These are phyloP conservation scores for Misgurnus anguillicaudatus DNA, from an alignment of 2,113 vertebrate genomes.

Conservation along the genomic window DNA sequence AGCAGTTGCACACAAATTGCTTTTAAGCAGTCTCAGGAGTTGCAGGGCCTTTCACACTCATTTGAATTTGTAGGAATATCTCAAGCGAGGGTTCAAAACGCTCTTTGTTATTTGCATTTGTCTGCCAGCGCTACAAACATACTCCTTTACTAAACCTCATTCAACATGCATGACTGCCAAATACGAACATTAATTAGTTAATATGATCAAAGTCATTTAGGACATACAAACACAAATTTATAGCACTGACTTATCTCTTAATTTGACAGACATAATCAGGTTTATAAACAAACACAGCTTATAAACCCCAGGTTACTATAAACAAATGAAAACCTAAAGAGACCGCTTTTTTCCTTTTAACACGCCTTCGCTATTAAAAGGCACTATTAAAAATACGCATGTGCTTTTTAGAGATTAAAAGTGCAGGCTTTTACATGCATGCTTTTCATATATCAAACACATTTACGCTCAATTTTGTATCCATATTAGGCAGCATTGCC, in stretches of 20 bases:
- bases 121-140: not conserved
- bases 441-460: slow-evolving; percentile 3
- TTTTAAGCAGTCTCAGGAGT: slow-evolving; percentile 6
- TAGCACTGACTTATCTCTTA: not conserved
- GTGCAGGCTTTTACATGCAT: no score
- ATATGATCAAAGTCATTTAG: slow-evolving; percentile 11
- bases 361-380: not conserved
- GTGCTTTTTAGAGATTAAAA: slow-evolving; percentile 40
- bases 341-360: not conserved
- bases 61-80: slow-evolving; percentile 22
- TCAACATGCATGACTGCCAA: slow-evolving; percentile 6
- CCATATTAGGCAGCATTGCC: slow-evolving; percentile 31
- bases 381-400: slow-evolving; percentile 16
- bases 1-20: not conserved
- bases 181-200: not conserved
- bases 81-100: not conserved
- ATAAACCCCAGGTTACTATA: slow-evolving; percentile 17
- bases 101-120: not conserved
- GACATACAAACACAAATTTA: not conserved
- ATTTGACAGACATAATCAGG: not conserved
- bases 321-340: slow-evolving; percentile 30
- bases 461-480: slow-evolving; percentile 44
- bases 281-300: slow-evolving; percentile 9
- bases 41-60: not conserved
- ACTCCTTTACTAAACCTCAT: not conserved